Evolutionary conservation across 64 coral and sea anemone species (phyloP).

Genomic region (Actinia tenebrosa): DNA sequence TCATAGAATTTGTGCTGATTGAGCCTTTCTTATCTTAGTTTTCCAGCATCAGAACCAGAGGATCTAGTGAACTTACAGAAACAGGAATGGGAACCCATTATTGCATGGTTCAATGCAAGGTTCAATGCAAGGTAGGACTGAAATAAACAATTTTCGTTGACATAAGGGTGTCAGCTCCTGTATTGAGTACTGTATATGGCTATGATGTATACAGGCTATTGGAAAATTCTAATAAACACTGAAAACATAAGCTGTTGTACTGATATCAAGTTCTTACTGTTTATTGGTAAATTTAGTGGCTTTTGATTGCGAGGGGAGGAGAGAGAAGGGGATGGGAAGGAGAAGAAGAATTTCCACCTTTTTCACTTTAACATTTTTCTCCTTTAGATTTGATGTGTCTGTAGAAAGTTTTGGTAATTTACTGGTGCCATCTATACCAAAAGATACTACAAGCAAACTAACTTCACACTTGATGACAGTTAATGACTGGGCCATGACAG

Average conservation of each 20-base stretch:
- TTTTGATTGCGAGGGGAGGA: too few species aligned
- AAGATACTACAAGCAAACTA: conserved; percentile 22
- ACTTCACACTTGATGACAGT: conserved; percentile 31
- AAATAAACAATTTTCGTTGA: background rate
- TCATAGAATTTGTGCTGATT: background rate
- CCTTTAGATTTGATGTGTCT: conserved; percentile 33
- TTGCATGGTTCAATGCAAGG: conserved; percentile 75
- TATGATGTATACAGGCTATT: too few species aligned
- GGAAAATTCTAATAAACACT: too few species aligned
- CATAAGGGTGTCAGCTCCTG: too few species aligned
- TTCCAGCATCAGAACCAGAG: conserved; percentile 69
- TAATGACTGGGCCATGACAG: conserved; percentile 41
- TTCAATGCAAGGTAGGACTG: conserved; percentile 15
- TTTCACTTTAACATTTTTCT: background rate
- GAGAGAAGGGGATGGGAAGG: too few species aligned
- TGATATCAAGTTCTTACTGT: too few species aligned
- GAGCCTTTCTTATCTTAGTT: conserved; percentile 26
- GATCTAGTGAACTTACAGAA: conserved; percentile 81
- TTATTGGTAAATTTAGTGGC: too few species aligned
- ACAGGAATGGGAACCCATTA: conserved; percentile 66
- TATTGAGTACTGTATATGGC: too few species aligned
- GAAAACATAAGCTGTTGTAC: too few species aligned
- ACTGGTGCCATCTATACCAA: conserved; percentile 21
- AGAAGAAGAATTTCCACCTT: too few species aligned
- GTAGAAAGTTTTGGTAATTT: conserved; percentile 30